Evolutionary conservation across 1,140 invertebrate species (phyloP).

Genomic region (Panulirus ornatus): DNA sequence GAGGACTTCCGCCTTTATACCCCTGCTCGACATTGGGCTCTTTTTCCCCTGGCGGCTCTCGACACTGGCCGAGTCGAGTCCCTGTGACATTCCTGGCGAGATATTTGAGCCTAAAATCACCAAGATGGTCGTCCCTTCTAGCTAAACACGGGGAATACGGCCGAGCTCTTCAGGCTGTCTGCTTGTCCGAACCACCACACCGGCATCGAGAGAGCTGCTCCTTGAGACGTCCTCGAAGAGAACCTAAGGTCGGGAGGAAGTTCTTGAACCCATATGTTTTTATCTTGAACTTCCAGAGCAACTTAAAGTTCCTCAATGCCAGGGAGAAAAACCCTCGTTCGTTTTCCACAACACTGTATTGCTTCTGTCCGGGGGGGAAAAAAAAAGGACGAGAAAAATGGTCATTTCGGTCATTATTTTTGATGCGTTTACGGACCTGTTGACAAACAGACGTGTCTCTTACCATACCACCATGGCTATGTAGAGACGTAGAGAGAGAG

Average conservation of each 20-base stretch:
- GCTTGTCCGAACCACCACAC: constrained; percentile 5
- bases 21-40: neutral
- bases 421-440: too few relatives aligned
- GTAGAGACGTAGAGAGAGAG: too few relatives aligned
- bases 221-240: constrained; percentile 10
- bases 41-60: neutral
- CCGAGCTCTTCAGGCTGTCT: constrained; percentile 41
- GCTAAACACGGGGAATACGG: constrained; percentile 44
- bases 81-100: constrained; percentile 54
- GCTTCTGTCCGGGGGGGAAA: too few relatives aligned
- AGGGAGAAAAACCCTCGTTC: too few relatives aligned
- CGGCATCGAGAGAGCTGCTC: neutral
- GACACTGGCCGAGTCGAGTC: neutral
- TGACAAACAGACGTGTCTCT: too few relatives aligned
- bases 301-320: too few relatives aligned
- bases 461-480: too few relatives aligned
- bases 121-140: constrained; percentile 32
- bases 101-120: constrained; percentile 65
- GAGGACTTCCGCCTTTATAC: neutral
- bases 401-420: too few relatives aligned
- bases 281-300: too few relatives aligned
- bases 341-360: too few relatives aligned
- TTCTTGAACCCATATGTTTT: too few relatives aligned
- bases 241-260: neutral
- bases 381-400: too few relatives aligned